Conservation (phyloP, 1,140 invertebrate species). For the Ctenoplectra terminalis region DNA sequence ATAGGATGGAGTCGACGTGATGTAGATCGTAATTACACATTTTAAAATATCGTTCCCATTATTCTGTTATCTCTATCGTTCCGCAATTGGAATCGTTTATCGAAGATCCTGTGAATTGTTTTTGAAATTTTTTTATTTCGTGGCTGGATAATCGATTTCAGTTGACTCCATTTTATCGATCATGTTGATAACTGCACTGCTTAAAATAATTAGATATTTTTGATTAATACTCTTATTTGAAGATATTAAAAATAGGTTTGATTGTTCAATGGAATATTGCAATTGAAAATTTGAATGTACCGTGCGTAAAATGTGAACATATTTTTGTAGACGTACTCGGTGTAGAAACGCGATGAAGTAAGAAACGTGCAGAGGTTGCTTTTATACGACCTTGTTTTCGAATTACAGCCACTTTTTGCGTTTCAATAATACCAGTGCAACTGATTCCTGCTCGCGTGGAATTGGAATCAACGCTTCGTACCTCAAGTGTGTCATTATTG, state of each 20-base stretch:
- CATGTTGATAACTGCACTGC: neutral
- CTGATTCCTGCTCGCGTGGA: neutral
- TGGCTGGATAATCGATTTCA: neutral
- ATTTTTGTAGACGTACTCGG: neutral
- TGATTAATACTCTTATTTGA: no score
- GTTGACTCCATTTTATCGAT: neutral
- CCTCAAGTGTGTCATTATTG: neutral
- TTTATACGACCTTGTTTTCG: neutral
- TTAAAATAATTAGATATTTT: neutral
- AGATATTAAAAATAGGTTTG: no score
- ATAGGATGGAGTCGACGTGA: neutral
- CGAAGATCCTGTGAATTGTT: no score
- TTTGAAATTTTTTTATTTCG: neutral
- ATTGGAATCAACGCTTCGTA: slow-evolving; percentile 1
- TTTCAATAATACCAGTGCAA: neutral
- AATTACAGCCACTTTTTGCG: neutral
- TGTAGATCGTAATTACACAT: neutral
- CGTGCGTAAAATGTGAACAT: neutral
- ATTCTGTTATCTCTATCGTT: neutral
- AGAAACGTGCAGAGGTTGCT: neutral
- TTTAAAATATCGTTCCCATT: neutral
- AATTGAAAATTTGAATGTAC: neutral
- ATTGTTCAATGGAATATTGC: neutral
- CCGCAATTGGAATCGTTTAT: neutral
- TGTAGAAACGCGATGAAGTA: no score